phyloP scores from a whole-genome alignment of 2,888 invertebrate genomes.

The Hyppa rectilinea region DNA sequence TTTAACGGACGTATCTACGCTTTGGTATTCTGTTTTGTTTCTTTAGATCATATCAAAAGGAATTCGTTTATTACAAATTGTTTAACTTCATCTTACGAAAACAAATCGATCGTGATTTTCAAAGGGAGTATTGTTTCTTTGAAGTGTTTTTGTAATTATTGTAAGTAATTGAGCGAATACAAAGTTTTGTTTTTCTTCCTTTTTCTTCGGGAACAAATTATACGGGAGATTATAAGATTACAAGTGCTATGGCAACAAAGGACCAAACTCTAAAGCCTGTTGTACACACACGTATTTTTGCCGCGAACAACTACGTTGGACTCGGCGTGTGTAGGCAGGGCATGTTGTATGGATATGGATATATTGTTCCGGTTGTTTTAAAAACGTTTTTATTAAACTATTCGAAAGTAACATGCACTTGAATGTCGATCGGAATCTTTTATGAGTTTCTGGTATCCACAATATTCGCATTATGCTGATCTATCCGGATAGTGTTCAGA shows the following conservation, averaged over 20 bases:
- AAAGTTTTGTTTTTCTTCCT: neutral
- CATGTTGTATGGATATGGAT: no score
- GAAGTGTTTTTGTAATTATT: conserved; percentile 25
- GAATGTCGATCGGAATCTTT: no score
- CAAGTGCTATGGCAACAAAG: neutral
- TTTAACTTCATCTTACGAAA: conserved; percentile 30
- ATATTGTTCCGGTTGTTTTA: no score
- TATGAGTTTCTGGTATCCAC: no score
- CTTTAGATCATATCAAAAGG: conserved; percentile 24
- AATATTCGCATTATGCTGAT: no score
- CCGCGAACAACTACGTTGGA: no score
- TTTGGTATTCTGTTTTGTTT: conserved; percentile 20
- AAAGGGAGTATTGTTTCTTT: conserved; percentile 37
- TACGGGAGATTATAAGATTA: neutral
- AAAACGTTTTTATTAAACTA: no score
- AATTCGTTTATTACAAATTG: conserved; percentile 42
- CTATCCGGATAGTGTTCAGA: no score
- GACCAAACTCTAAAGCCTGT: no score
- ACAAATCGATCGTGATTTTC: conserved; percentile 16
- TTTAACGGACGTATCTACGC: conserved; percentile 11
- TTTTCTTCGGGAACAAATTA: neutral
- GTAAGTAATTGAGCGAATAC: conserved; percentile 25
- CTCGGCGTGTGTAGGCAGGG: no score
- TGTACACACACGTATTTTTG: no score
- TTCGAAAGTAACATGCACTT: no score